Evolutionary conservation across 2,113 vertebrate species (phyloP), one percentile per base, ranked within the genome.

Genomic region (Channa argus): DNA sequence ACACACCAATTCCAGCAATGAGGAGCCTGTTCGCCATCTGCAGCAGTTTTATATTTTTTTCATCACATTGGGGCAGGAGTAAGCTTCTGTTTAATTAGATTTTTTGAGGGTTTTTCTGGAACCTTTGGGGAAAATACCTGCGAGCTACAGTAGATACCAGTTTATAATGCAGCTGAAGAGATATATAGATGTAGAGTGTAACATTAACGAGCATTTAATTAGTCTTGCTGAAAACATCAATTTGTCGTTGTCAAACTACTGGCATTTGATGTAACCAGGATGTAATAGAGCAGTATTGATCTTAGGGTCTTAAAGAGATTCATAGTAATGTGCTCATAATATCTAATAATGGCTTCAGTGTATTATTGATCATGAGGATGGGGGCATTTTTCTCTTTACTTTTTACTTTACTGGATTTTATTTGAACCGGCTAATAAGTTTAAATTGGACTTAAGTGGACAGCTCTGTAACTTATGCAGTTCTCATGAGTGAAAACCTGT

Each of bases 131-230:
- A 12, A 49, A 73, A 82, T 64, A 86, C 79, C 74, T 81, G 52
- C 46, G 45, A 62, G 53, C 39, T 58, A 24, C 24, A 24, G 24
- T 24, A 24, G 24, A 24, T 24, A 44, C 1, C n/a, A 52, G 67
- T 60, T 56, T 60, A 86, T 81, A 69, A 85, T 63, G n/a, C 43
- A 79, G 44, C 65, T 69, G 34, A 83, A 66, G 9, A 58, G 68
- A 67, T 62, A 33, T 44, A 56, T 4, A 66, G n/a, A 73, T 34
- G 70, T 50, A 82, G 66, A 74, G 46, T 69, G 76, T 15, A 73
- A 70, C 55, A 77, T 82, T 63, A 83, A 60, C 56, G 72, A 37
- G 10, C 43, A 60, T 71, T 56, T 82, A 73, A 86, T 71, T 54
- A 80, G 49, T 37, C 12, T 58, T 5, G 13, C 34, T 69, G 56